Evolutionary conservation across 1,140 invertebrate genomes (phyloP), one percentile per base, ranked within the genome.

Genomic region (Triops cancriformis): DNA sequence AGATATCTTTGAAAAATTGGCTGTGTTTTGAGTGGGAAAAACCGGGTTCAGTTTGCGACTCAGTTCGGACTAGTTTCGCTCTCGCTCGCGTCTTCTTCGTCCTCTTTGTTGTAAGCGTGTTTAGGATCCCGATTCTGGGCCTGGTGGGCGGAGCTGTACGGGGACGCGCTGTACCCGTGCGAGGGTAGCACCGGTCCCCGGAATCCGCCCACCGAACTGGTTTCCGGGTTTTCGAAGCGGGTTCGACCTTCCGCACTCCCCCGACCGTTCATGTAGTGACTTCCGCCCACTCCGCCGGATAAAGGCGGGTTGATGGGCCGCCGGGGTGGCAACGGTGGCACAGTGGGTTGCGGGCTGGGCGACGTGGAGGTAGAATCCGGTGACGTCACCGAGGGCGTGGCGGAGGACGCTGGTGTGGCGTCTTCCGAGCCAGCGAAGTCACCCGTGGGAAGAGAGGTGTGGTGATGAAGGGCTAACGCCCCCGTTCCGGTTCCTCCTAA

Each of bases 401-500:
- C 75, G 18, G 78, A 76, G 74, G 74, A 37, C 31, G 76, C 26
- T 73, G 78, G 12, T 77, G 81, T 31, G 80, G 81, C 23, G 80
- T 76, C 74, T 76, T 76, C 74, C 11, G 74, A 76, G 31, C 45
- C 45, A 0, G 64, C 77, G 51, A 64, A 23, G 51, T 64, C 51
- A n/a, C 51, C 51, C n/a, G 14, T 64, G 18, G 51, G 51, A 5
- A 81, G n/a, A 74, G 12, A 72, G 80, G 75, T 51, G 79, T 78
- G 18, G 79, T 80, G 7, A 75, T 80, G n/a, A 75, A 81, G 77
- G 51, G 51, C 6, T 18, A 64, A 23, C 18, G 51, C 23, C 51
- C 31, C 31, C 31, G 31, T 37, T 51, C 81, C 79, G 78, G 80
- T 81, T 27, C 81, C 81, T 23, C 80, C 81, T 23, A 82, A 73